Evolutionary conservation across 2,888 invertebrate species (phyloP).

Genomic region (Frankliniella intonsa): DNA sequence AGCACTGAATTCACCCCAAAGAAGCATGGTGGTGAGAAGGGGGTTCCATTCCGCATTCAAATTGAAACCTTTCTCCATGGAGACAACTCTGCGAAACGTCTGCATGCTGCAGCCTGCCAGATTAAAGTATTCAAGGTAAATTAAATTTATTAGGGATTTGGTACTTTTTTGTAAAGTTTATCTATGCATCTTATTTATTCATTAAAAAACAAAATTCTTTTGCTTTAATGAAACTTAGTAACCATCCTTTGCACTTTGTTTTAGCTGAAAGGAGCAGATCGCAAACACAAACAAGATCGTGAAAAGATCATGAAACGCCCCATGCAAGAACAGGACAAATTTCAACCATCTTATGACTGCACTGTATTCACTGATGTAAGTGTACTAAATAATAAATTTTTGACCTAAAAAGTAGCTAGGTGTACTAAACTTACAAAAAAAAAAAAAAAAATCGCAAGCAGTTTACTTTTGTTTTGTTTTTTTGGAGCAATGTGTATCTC

Average conservation of each 20-base stretch:
- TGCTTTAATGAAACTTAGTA: constrained; percentile 12
- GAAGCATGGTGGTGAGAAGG: constrained; percentile 97
- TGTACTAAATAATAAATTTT: constrained; percentile 35
- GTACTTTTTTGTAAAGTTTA: constrained; percentile 23
- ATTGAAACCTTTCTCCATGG: constrained; percentile 77
- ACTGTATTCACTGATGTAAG: constrained; percentile 87
- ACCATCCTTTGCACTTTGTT: constrained; percentile 49
- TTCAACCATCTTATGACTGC: constrained; percentile 92
- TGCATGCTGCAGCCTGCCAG: constrained; percentile 94
- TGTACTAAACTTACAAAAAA: not conserved
- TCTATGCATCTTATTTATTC: not conserved
- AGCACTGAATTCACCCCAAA: constrained; percentile 97
- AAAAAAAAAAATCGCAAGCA: too few species aligned
- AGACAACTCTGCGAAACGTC: constrained; percentile 52
- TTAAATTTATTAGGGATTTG: not conserved
- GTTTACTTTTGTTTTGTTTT: too few species aligned
- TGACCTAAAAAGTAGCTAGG: not conserved
- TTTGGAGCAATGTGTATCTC: too few species aligned
- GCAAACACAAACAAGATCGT: constrained; percentile 94
- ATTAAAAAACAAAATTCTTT: not conserved
- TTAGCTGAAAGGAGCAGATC: constrained; percentile 91
- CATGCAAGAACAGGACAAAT: constrained; percentile 79
- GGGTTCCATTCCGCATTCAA: constrained; percentile 93
- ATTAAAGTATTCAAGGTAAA: constrained; percentile 72
- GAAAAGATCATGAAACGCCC: constrained; percentile 89